These are phyloP conservation scores for Luffia ferchaultella DNA, from an alignment of 2,888 invertebrate genomes.

Conservation along the genomic window DNA sequence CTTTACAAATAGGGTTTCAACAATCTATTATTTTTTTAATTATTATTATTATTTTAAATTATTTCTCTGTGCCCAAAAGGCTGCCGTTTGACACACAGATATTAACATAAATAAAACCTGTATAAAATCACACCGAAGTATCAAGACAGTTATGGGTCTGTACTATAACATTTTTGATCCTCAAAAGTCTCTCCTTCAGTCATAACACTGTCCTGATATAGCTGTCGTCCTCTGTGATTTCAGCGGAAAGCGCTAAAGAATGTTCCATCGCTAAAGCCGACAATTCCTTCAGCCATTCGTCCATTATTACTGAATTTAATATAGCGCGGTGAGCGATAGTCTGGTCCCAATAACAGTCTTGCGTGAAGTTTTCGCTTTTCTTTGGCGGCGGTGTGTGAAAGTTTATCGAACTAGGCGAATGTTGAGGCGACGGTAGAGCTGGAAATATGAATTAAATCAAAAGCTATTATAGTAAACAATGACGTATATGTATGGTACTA, in stretches of 20 bases:
- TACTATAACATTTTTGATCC: not conserved
- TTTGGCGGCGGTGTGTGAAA: constrained; percentile 19
- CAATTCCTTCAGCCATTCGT: constrained; percentile 95
- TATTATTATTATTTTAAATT: no score
- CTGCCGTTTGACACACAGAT: no score
- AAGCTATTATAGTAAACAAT: not conserved
- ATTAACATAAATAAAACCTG: constrained; percentile 10
- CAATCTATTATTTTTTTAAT: no score
- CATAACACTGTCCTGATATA: constrained; percentile 51
- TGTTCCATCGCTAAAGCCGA: constrained; percentile 96
- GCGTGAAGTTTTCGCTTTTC: constrained; percentile 38
- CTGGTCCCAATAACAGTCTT: constrained; percentile 55
- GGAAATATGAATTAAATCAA: constrained; percentile 14
- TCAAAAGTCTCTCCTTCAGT: constrained; percentile 23
- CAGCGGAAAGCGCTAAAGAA: constrained; percentile 62
- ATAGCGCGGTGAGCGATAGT: constrained; percentile 46
- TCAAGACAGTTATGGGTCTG: constrained; percentile 16
- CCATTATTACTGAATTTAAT: constrained; percentile 81
- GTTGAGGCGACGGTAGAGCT: constrained; percentile 27
- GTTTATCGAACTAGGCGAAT: constrained; percentile 18
- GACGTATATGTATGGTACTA: no score
- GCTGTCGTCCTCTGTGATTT: constrained; percentile 39
- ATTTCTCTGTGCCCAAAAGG: no score
- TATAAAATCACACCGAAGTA: constrained; percentile 14
- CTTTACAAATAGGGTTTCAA: no score